Conservation (phyloP, 2,888 invertebrate species). For the Microchrysa polita region DNA sequence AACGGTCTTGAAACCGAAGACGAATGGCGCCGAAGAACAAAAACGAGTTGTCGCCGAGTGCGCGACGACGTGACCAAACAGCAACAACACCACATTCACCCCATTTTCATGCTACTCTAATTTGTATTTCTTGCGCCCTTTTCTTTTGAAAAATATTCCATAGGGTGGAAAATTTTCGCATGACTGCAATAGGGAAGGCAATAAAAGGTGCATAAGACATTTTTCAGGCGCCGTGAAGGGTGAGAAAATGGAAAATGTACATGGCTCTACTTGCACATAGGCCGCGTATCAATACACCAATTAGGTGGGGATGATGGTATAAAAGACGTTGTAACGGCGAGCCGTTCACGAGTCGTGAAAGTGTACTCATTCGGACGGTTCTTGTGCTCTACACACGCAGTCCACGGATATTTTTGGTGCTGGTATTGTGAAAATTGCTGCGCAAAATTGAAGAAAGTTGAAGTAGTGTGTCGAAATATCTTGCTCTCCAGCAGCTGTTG, state of each 20-base stretch:
- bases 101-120: too few relatives aligned
- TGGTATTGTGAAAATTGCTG: slow-evolving; percentile 14
- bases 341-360: slow-evolving; percentile 35
- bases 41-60: too few relatives aligned
- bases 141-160: too few relatives aligned
- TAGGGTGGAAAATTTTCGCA: neutral
- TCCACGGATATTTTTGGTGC: slow-evolving; percentile 20
- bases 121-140: too few relatives aligned
- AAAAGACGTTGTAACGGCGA: slow-evolving; percentile 16
- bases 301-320: slow-evolving; percentile 37
- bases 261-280: slow-evolving; percentile 26
- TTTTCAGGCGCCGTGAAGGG: too few relatives aligned
- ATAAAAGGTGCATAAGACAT: neutral
- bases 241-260: neutral
- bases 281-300: slow-evolving; percentile 31
- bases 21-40: too few relatives aligned
- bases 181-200: neutral
- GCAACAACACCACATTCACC: too few relatives aligned
- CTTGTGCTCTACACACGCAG: too few relatives aligned
- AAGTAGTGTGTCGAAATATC: neutral
- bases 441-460: slow-evolving; percentile 1
- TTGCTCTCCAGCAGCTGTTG: neutral
- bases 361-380: slow-evolving; percentile 11
- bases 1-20: too few relatives aligned
- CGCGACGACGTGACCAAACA: too few relatives aligned